Percentiles rank a stretch among this genome's conserved stretches.
phyloP scores from a whole-genome alignment of 2,888 invertebrate genomes.

The Polydesmus complanatus region DNA sequence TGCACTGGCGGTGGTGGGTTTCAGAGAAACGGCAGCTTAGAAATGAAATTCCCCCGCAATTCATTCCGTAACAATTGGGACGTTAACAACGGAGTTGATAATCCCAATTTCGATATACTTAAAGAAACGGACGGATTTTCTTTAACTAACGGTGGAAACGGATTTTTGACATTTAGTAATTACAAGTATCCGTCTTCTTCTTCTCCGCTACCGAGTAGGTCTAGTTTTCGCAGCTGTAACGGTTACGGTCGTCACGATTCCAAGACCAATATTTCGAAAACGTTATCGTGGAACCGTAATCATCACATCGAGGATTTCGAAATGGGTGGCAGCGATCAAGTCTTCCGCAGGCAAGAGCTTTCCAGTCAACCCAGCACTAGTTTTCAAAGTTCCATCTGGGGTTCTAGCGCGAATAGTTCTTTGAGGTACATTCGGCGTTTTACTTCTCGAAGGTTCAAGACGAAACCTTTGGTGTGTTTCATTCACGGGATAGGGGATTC shows the following conservation, averaged over 20 bases:
- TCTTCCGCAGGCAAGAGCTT: background rate
- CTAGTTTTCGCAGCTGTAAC: background rate
- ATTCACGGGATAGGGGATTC: constrained; percentile 53
- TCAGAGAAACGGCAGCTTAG: background rate
- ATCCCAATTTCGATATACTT: background rate
- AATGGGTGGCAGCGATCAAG: background rate
- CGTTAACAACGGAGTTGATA: background rate
- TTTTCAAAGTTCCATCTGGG: constrained; percentile 14
- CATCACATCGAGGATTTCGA: background rate
- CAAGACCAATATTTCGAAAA: background rate
- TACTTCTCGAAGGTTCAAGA: background rate
- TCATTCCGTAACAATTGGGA: background rate
- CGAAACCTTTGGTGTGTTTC: constrained; percentile 38
- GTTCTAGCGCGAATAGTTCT: constrained; percentile 11
- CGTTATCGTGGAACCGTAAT: background rate
- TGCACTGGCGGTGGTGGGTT: background rate
- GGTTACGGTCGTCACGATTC: background rate
- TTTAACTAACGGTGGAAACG: background rate
- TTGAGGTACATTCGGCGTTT: constrained; percentile 7
- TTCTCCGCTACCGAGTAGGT: background rate
- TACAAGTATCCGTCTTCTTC: background rate
- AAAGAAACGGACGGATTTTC: background rate
- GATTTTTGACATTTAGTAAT: background rate
- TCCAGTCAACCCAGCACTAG: constrained; percentile 7
- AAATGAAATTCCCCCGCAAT: background rate